These are phyloP conservation scores for Drosophila trapezifrons DNA, from an alignment of 1,140 invertebrate species.

Conservation along the genomic window DNA sequence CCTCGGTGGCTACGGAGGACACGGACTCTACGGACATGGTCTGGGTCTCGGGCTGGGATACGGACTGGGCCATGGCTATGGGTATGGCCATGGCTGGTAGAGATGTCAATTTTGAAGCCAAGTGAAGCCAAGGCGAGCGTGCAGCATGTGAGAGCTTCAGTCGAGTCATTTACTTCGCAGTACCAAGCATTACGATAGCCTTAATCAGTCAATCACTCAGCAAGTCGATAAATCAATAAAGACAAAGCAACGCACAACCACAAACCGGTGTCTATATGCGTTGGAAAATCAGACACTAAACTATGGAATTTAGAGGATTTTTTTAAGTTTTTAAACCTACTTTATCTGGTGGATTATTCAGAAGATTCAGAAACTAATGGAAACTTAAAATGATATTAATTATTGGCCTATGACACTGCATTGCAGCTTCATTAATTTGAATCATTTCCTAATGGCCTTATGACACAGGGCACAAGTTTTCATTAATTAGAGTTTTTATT, in stretches of 20 bases:
- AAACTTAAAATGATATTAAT: background rate
- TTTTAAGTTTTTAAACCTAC: background rate
- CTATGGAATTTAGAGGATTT: too few relatives aligned
- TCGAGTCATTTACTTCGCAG: slow-evolving; percentile 44
- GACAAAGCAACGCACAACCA: slow-evolving; percentile 18
- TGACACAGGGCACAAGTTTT: too few relatives aligned
- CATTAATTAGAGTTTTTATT: too few relatives aligned
- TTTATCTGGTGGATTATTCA: background rate
- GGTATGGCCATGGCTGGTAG: slow-evolving; percentile 63
- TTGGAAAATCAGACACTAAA: background rate
- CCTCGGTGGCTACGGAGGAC: slow-evolving; percentile 65
- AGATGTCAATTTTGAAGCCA: background rate
- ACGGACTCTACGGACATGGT: slow-evolving; percentile 68
- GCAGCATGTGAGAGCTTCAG: slow-evolving; percentile 57
- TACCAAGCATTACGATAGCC: slow-evolving; percentile 39
- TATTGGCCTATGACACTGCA: too few relatives aligned
- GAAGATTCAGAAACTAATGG: background rate
- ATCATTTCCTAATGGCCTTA: too few relatives aligned
- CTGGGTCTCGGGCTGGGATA: slow-evolving; percentile 64
- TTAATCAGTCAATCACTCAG: slow-evolving; percentile 39
- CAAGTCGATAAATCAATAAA: slow-evolving; percentile 43
- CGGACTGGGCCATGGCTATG: slow-evolving; percentile 64
- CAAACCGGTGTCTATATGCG: background rate
- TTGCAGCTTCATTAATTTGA: too few relatives aligned
- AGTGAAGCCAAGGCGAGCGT: slow-evolving; percentile 16